Evolutionary conservation across 2,113 vertebrate genomes (phyloP).

Genomic region (Sterrhoptilus dennistouni): DNA sequence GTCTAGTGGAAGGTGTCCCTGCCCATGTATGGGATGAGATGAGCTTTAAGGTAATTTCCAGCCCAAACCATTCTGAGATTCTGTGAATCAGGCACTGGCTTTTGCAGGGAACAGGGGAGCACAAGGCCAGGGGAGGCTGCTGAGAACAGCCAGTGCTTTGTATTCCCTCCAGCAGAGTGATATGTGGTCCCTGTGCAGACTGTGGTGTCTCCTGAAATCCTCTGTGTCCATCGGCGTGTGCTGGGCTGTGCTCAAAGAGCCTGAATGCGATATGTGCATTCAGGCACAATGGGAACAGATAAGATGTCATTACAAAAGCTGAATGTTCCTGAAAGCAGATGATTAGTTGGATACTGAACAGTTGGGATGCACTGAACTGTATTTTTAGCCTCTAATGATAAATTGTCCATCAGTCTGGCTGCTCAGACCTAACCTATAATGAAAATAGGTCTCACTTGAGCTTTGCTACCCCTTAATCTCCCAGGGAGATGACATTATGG

Average conservation of each 20-base stretch:
- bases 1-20: neutral
- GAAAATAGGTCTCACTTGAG: neutral
- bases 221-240: fast-evolving
- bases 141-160: neutral
- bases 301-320: neutral
- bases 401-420: neutral
- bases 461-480: neutral
- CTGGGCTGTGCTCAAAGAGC: neutral
- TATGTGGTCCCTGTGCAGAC: neutral
- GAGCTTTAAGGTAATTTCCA: neutral
- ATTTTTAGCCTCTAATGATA: neutral
- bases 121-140: neutral
- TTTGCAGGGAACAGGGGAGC: neutral
- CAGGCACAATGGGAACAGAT: neutral
- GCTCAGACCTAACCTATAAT: neutral
- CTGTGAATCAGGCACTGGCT: neutral
- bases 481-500: neutral
- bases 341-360: conserved; percentile 8
- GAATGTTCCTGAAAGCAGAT: neutral
- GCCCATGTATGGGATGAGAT: neutral
- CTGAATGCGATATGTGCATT: neutral
- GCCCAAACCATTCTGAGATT: neutral
- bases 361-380: conserved; percentile 9
- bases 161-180: neutral
- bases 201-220: neutral